phyloP scores from a whole-genome alignment of 1,140 invertebrate genomes.

The Acromyrmex echinatior region DNA sequence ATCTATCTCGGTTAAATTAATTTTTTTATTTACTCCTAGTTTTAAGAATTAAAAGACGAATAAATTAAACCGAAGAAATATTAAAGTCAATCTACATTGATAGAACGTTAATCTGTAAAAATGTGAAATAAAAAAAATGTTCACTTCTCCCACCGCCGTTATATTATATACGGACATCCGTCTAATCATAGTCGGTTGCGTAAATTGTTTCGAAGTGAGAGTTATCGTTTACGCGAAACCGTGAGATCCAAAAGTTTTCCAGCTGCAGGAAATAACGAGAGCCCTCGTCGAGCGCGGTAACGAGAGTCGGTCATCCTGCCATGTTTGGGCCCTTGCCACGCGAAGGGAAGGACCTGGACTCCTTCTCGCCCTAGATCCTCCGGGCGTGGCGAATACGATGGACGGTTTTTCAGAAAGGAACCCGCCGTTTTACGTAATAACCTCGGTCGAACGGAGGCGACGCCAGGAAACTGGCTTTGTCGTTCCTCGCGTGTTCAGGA shows the following conservation, averaged over 20 bases:
- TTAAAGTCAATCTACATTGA: too few species aligned
- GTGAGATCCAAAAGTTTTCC: neutral
- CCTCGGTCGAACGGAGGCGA: constrained; percentile 55
- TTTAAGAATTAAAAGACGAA: too few species aligned
- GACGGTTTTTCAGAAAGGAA: constrained; percentile 63
- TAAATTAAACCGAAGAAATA: too few species aligned
- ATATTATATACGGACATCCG: neutral
- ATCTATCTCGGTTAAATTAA: too few species aligned
- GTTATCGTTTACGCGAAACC: neutral
- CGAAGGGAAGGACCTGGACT: constrained; percentile 38
- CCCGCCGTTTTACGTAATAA: constrained; percentile 74
- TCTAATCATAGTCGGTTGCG: neutral
- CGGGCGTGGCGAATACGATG: constrained; percentile 67
- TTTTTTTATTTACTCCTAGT: too few species aligned
- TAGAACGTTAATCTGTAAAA: neutral
- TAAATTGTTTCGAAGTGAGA: neutral
- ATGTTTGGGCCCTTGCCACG: constrained; percentile 45
- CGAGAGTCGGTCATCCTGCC: constrained; percentile 33
- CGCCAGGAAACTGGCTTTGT: constrained; percentile 56
- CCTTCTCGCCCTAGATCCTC: constrained; percentile 60
- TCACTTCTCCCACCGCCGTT: neutral
- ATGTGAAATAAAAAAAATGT: neutral
- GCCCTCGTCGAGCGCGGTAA: constrained; percentile 29
- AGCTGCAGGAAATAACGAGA: constrained; percentile 20
- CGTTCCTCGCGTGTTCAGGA: constrained; percentile 68